Percentiles rank a stretch among this genome's conserved stretches.
Conservation (phyloP, 2,113 vertebrate genomes). For the Mesitornis unicolor region DNA sequence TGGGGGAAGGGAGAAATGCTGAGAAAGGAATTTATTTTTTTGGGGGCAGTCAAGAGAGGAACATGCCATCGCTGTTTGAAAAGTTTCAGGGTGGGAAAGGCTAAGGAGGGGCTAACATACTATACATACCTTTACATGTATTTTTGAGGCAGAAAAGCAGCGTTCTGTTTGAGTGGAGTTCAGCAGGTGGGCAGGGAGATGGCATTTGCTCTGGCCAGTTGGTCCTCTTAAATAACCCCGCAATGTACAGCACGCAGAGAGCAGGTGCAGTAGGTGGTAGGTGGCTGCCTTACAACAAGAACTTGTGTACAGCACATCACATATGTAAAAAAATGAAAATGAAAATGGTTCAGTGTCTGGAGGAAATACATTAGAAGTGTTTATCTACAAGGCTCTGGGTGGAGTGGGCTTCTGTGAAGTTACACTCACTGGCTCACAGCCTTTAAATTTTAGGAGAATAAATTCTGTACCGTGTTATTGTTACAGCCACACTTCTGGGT, state of each 20-base stretch:
- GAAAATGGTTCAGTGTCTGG: background rate
- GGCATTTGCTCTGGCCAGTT: background rate
- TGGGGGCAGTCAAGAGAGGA: slow-evolving; percentile 21
- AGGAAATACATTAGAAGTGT: background rate
- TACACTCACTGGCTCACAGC: background rate
- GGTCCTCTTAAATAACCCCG: background rate
- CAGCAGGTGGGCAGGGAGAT: slow-evolving; percentile 5
- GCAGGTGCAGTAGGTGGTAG: background rate
- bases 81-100: slow-evolving; percentile 58
- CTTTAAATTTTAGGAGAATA: background rate
- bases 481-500: background rate
- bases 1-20: slow-evolving; percentile 37
- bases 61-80: slow-evolving; percentile 60
- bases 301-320: background rate
- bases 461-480: background rate
- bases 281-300: background rate
- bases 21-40: slow-evolving; percentile 34
- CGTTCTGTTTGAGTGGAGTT: slow-evolving; percentile 8
- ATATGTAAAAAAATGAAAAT: background rate
- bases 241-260: background rate
- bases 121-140: slow-evolving; percentile 55
- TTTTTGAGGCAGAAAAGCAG: slow-evolving; percentile 43
- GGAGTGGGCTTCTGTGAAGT: background rate
- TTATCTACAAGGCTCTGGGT: background rate
- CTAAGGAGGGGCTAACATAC: slow-evolving; percentile 64